Conservation (phyloP, 1,140 invertebrate genomes). For the Pseudomyrmex flavicornis region DNA sequence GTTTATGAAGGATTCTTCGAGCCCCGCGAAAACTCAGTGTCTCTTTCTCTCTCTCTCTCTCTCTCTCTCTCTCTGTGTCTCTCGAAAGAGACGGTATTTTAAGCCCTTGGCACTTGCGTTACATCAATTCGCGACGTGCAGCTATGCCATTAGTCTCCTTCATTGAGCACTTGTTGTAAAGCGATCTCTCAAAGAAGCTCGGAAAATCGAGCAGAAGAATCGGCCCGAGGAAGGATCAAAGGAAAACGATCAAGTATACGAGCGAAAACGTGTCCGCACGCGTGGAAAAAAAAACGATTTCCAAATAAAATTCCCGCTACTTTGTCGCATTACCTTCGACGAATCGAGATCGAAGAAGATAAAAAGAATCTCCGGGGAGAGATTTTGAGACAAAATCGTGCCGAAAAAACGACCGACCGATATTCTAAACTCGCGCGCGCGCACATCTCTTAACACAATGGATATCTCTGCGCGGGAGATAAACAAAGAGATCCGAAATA, state of each 20-base stretch:
- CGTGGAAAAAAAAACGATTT: too few relatives aligned
- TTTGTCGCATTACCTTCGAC: too few relatives aligned
- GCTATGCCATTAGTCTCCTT: constrained; percentile 48
- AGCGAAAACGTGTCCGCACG: background rate
- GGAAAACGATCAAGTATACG: constrained; percentile 19
- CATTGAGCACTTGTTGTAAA: constrained; percentile 53
- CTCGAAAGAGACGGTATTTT: constrained; percentile 38
- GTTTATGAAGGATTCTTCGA: constrained; percentile 31
- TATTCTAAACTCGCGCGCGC: background rate
- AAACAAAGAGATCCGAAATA: background rate
- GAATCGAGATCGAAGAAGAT: too few relatives aligned
- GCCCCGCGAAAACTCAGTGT: background rate
- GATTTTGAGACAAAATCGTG: too few relatives aligned
- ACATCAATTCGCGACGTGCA: constrained; percentile 24
- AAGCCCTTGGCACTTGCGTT: constrained; percentile 37
- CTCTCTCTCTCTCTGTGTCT: too few relatives aligned
- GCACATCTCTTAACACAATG: background rate
- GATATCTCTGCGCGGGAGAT: background rate
- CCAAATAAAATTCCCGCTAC: too few relatives aligned
- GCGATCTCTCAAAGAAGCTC: constrained; percentile 36
- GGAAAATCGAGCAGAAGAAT: background rate
- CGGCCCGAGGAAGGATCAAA: background rate
- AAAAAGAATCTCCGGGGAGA: too few relatives aligned
- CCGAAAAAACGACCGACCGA: background rate
- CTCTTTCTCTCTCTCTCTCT: too few relatives aligned